These are phyloP conservation scores for Scaptodrosophila latifasciaeformis DNA, from an alignment of 2,888 invertebrate species.

Conservation along the genomic window DNA sequence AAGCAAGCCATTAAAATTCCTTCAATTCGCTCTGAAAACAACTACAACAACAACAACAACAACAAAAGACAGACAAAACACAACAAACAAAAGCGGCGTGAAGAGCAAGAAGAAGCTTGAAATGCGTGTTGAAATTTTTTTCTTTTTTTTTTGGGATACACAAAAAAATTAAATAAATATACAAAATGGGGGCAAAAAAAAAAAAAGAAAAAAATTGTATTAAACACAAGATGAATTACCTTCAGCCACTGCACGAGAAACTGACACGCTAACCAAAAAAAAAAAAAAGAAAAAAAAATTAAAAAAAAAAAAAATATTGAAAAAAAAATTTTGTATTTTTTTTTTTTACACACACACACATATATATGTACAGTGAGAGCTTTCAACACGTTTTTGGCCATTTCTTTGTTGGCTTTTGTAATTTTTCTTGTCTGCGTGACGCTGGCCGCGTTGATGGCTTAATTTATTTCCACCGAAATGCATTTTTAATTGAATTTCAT, in stretches of 20 bases:
- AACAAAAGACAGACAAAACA: not conserved
- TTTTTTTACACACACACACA: not conserved
- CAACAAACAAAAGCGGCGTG: not conserved
- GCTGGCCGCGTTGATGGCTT: slow-evolving; percentile 50
- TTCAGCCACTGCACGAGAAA: slow-evolving; percentile 69
- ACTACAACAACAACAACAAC: not conserved
- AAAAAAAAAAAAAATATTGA: too few relatives aligned
- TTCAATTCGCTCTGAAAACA: not conserved
- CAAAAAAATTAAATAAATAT: slow-evolving; percentile 23
- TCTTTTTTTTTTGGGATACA: not conserved
- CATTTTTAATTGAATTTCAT: slow-evolving; percentile 61
- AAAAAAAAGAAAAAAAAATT: too few relatives aligned
- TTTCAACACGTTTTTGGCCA: slow-evolving; percentile 60
- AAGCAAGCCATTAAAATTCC: too few relatives aligned
- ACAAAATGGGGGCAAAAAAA: slow-evolving; percentile 24
- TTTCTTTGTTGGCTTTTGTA: slow-evolving; percentile 32
- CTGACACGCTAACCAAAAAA: slow-evolving; percentile 63
- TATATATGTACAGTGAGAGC: slow-evolving; percentile 14
- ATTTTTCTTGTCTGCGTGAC: slow-evolving; percentile 41
- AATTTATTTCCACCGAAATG: slow-evolving; percentile 55
- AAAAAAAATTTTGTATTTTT: too few relatives aligned
- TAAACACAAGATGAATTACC: slow-evolving; percentile 67
- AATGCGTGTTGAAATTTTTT: too few relatives aligned
- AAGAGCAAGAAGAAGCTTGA: not conserved
- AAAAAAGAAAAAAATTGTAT: slow-evolving; percentile 29